A percentile compares a stretch with the other conserved stretches of the same genome.
phyloP scores from a whole-genome alignment of 2,113 vertebrate species.

The Eclectus roratus region DNA sequence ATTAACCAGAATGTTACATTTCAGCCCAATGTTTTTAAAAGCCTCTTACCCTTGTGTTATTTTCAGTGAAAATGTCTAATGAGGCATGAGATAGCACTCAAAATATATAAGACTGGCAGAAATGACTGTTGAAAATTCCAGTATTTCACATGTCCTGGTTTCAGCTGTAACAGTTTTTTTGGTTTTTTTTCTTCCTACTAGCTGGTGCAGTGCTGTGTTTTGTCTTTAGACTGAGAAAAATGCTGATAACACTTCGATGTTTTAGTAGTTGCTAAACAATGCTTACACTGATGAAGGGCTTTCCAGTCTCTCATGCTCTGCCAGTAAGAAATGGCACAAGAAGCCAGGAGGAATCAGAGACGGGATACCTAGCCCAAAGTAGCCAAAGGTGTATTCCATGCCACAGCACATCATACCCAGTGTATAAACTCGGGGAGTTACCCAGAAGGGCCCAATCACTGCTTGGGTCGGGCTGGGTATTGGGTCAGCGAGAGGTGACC shows the following conservation, averaged over 20 bases:
- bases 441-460: not conserved
- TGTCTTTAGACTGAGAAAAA: not conserved
- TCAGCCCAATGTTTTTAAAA: conserved; percentile 1
- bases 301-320: not conserved
- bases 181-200: not conserved
- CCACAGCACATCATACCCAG: not conserved
- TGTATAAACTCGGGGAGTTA: not conserved
- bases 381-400: not conserved
- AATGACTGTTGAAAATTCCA: not conserved
- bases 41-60: not conserved
- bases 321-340: not conserved
- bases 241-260: not conserved
- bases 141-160: not conserved
- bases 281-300: not conserved
- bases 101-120: not conserved
- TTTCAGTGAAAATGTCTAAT: not conserved
- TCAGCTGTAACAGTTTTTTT: not conserved
- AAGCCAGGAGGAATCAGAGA: not conserved
- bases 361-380: not conserved
- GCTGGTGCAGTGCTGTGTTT: not conserved
- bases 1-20: not conserved
- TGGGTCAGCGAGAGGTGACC: not conserved
- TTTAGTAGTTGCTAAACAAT: not conserved
- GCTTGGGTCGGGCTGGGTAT: not conserved
- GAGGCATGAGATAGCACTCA: not conserved